These are phyloP conservation scores for Siderastrea siderea DNA, from an alignment of 92 coral and sea anemone genomes.

Conservation along the genomic window DNA sequence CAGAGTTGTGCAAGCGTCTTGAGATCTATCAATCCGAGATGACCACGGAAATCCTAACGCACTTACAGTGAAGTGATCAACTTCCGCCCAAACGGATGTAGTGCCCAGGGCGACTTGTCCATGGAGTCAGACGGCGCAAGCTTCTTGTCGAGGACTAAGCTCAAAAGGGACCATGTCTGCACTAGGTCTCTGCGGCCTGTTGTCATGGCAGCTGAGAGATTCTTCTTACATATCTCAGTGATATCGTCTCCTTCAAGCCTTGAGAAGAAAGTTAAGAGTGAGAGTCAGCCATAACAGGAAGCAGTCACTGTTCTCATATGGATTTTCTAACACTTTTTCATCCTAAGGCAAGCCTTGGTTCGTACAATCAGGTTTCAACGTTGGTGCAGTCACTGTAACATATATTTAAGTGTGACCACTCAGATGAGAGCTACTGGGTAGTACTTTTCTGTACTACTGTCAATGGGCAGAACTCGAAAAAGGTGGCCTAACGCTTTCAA, in stretches of 20 bases:
- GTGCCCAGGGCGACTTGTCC: slow-evolving; percentile 98
- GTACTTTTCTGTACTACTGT: no score
- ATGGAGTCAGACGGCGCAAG: slow-evolving; percentile 80
- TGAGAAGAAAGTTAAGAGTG: not conserved
- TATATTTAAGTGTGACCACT: no score
- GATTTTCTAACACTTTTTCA: no score
- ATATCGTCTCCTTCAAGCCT: slow-evolving; percentile 92
- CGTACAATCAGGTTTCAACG: no score
- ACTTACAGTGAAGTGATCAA: slow-evolving; percentile 93
- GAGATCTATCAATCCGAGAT: not conserved
- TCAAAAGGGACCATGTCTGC: slow-evolving; percentile 96
- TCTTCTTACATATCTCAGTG: slow-evolving; percentile 91
- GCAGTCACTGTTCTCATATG: not conserved
- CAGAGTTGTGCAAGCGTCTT: no score
- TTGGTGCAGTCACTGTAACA: no score
- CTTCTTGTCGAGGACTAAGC: slow-evolving; percentile 84
- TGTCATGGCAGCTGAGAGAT: slow-evolving; percentile 88
- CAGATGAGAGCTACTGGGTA: no score
- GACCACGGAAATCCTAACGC: not conserved
- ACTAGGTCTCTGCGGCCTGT: slow-evolving; percentile 97
- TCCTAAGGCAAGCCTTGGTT: no score
- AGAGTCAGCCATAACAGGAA: not conserved
- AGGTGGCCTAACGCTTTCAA: no score
- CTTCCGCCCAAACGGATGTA: slow-evolving; percentile 94
- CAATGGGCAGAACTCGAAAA: no score